phyloP scores from a whole-genome alignment of 2,113 vertebrate genomes.

The Dicrurus megarhynchus region DNA sequence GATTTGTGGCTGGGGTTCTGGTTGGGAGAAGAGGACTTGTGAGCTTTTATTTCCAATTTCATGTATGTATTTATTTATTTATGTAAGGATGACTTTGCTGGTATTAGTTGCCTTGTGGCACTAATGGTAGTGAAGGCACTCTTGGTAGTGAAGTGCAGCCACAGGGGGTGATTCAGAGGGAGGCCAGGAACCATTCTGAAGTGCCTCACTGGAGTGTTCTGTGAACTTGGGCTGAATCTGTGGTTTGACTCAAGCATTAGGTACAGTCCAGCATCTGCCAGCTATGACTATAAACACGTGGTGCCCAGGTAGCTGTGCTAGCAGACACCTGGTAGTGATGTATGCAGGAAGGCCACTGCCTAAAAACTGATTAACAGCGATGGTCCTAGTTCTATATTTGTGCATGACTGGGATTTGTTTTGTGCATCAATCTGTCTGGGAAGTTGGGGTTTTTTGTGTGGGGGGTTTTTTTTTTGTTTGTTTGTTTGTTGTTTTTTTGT shows the following conservation, averaged over 20 bases:
- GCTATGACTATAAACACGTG: background rate
- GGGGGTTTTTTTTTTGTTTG: background rate
- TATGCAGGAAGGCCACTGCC: background rate
- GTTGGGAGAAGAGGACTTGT: background rate
- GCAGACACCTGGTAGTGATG: background rate
- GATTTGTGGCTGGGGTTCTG: background rate
- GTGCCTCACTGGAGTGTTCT: background rate
- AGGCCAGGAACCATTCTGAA: background rate
- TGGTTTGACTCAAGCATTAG: background rate
- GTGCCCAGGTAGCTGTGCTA: background rate
- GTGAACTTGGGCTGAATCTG: background rate
- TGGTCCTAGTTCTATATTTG: background rate
- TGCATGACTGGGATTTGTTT: background rate
- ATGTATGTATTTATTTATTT: background rate
- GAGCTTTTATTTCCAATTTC: background rate
- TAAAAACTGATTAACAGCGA: background rate
- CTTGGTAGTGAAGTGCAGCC: background rate
- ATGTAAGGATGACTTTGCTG: background rate
- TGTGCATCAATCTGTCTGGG: background rate
- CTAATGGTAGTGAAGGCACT: background rate
- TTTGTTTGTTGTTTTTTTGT: background rate
- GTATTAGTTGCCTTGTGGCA: background rate
- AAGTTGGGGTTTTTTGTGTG: background rate
- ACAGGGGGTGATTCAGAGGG: accelerated
- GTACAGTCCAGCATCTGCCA: too few relatives aligned